Conservation (phyloP, 1,140 invertebrate genomes). For the Anastatus disparis region DNA sequence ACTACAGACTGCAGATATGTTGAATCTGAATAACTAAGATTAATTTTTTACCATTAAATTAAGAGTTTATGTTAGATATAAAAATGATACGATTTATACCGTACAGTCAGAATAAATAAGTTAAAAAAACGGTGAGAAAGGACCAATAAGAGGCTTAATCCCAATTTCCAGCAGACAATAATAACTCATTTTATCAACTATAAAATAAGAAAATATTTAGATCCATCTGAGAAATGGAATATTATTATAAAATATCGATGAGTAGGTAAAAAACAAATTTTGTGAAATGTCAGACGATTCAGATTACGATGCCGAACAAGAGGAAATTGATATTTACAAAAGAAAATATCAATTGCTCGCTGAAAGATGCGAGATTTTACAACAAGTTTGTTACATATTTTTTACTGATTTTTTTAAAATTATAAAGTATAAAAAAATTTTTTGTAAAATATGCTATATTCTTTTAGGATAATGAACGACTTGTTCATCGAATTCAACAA, state of each 20-base stretch:
- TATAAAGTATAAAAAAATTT: background rate
- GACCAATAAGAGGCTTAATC: too few relatives aligned
- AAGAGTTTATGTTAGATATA: too few relatives aligned
- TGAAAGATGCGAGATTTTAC: conserved; percentile 63
- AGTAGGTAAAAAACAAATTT: conserved; percentile 5
- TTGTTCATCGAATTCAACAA: conserved; percentile 65
- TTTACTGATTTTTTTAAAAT: background rate
- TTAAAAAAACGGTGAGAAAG: too few relatives aligned
- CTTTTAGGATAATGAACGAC: conserved; percentile 65
- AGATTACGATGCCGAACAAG: conserved; percentile 58
- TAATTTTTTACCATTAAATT: too few relatives aligned
- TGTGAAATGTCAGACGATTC: conserved; percentile 56
- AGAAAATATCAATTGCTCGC: conserved; percentile 63
- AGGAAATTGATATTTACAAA: conserved; percentile 63
- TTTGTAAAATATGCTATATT: conserved; percentile 31
- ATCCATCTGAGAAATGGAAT: too few relatives aligned
- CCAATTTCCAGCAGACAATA: too few relatives aligned
- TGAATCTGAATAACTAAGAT: too few relatives aligned
- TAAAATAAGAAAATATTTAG: background rate
- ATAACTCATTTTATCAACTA: too few relatives aligned
- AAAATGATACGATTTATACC: too few relatives aligned
- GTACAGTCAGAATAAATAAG: too few relatives aligned
- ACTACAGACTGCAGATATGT: too few relatives aligned
- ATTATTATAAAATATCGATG: too few relatives aligned
- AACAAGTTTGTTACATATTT: conserved; percentile 56